These are phyloP conservation scores for Micronycteris hirsuta DNA, from an alignment of 2,113 vertebrate genomes.

Conservation along the genomic window DNA sequence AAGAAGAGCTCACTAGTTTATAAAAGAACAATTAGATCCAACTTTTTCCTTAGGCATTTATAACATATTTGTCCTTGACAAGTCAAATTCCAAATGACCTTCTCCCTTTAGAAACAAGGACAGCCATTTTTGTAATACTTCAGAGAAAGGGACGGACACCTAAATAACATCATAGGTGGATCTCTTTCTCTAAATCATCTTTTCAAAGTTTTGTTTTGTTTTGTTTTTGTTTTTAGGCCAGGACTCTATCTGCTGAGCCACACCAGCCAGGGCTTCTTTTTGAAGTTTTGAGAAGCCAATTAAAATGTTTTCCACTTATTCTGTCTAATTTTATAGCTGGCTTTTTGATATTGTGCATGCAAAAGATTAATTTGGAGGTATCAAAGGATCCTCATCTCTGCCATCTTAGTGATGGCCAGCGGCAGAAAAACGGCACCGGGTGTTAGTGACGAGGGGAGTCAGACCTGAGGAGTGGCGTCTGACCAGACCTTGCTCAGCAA, in stretches of 20 bases:
- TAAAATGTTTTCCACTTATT: neutral
- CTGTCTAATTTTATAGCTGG: neutral
- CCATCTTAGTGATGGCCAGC: neutral
- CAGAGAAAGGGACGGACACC: neutral
- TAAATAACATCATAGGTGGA: neutral
- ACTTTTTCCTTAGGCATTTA: neutral
- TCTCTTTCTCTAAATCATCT: neutral
- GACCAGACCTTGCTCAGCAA: neutral
- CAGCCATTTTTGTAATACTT: neutral
- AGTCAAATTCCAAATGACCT: neutral
- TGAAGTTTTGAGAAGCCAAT: neutral
- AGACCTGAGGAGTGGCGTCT: neutral
- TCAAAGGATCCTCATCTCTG: neutral
- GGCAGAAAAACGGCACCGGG: neutral
- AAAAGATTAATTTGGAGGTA: neutral
- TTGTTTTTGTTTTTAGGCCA: too few species aligned
- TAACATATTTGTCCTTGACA: neutral
- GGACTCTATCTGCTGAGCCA: too few species aligned
- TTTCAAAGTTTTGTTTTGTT: neutral
- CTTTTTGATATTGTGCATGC: neutral
- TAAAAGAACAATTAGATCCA: neutral
- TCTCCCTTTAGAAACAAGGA: neutral
- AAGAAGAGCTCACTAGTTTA: neutral
- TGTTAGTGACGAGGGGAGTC: neutral
- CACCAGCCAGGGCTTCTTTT: neutral